Evolutionary conservation across 2,113 vertebrate genomes (phyloP).

Genomic region (Mustelus asterias): DNA sequence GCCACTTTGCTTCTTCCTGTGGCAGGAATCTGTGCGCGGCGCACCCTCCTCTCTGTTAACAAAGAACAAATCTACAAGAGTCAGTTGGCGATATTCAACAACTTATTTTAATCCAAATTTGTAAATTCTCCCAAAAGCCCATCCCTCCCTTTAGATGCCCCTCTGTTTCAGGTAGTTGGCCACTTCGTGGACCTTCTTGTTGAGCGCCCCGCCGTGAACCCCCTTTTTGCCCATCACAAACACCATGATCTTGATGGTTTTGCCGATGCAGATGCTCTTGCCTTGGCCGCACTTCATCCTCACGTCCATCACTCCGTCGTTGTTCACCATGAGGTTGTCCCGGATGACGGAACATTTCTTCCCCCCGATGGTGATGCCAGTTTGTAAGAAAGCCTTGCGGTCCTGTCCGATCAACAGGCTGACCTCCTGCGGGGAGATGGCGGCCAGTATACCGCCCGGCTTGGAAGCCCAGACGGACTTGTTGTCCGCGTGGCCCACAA

Average conservation of each 20-base stretch:
- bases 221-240: conserved; percentile 52
- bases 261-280: conserved; percentile 48
- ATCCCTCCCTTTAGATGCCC: conserved; percentile 41
- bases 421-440: conserved; percentile 50
- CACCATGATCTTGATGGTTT: conserved; percentile 46
- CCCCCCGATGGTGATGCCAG: conserved; percentile 44
- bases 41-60: no score
- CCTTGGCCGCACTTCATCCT: conserved; percentile 49
- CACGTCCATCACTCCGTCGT: conserved; percentile 44
- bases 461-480: conserved; percentile 45
- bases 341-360: conserved; percentile 50
- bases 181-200: conserved; percentile 49
- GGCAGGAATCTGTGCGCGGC: no score
- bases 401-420: conserved; percentile 48
- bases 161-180: conserved; percentile 44
- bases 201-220: conserved; percentile 49
- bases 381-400: conserved; percentile 43
- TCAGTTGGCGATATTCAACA: background rate
- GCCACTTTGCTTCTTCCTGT: background rate
- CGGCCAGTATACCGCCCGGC: conserved; percentile 48
- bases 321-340: conserved; percentile 48
- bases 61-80: background rate
- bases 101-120: conserved; percentile 1
- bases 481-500: conserved; percentile 47
- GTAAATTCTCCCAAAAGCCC: background rate